These are phyloP conservation scores for Ditula angustiorana DNA, from an alignment of 2,888 invertebrate species.

Conservation along the genomic window DNA sequence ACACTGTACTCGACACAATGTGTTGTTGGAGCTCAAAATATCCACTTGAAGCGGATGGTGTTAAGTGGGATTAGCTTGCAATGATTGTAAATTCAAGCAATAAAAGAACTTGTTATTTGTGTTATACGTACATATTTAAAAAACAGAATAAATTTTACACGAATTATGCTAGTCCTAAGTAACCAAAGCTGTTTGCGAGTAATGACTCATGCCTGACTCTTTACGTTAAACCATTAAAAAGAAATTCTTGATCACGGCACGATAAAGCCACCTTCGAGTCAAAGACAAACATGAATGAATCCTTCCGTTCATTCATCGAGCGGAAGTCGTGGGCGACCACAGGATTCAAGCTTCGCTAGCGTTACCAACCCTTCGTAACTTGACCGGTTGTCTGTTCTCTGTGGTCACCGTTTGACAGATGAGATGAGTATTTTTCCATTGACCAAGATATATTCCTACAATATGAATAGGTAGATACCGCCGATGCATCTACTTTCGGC, in stretches of 20 bases:
- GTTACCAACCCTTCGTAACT: conserved; percentile 29
- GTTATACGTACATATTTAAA: no score
- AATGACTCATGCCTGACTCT: no score
- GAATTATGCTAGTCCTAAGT: no score
- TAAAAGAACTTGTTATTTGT: no score
- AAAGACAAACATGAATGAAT: conserved; percentile 29
- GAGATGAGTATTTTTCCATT: not conserved
- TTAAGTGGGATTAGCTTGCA: not conserved
- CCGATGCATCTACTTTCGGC: no score
- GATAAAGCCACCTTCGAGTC: conserved; percentile 39
- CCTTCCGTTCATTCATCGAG: conserved; percentile 2
- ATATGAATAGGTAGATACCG: no score
- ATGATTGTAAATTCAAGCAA: no score
- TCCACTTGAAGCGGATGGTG: not conserved
- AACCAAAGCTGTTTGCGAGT: no score
- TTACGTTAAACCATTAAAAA: not conserved
- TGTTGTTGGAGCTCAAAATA: not conserved
- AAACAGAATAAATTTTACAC: no score
- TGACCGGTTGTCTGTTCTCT: conserved; percentile 14
- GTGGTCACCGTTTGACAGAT: conserved; percentile 9
- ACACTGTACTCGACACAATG: not conserved
- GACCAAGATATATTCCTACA: no score
- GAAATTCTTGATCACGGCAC: conserved; percentile 2
- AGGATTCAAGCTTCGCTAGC: conserved; percentile 49
- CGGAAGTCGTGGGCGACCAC: conserved; percentile 44